Percentiles rank a stretch among this genome's conserved stretches.
Conservation (phyloP, 2,113 vertebrate species). For the Galeopterus variegatus region DNA sequence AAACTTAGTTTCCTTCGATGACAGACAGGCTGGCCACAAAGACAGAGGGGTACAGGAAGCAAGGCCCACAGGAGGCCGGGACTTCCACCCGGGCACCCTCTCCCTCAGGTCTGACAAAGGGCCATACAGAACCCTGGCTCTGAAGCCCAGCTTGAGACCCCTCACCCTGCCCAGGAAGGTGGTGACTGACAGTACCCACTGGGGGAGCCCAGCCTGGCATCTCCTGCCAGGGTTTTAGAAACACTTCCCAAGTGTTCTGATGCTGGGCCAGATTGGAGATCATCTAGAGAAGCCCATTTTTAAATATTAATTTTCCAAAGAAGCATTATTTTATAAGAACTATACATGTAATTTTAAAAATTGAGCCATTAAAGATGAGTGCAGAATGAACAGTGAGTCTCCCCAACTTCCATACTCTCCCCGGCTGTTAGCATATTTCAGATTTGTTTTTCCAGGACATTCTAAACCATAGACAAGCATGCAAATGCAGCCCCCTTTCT, state of each 20-base stretch:
- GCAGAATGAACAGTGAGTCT: background rate
- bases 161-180: background rate
- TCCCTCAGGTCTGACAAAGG: background rate
- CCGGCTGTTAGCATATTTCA: fast-evolving
- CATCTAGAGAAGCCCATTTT: conserved; percentile 12
- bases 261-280: conserved; percentile 40
- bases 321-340: background rate
- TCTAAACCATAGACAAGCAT: background rate
- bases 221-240: conserved; percentile 2
- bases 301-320: conserved; percentile 49
- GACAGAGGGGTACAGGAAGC: background rate
- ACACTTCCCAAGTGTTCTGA: background rate
- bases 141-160: background rate
- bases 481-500: background rate
- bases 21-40: background rate
- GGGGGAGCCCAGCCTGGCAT: background rate
- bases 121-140: fast-evolving
- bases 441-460: background rate
- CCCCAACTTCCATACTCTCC: background rate
- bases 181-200: background rate
- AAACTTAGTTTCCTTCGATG: background rate
- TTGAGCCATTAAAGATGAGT: background rate
- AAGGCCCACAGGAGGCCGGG: background rate
- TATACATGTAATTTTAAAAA: background rate
- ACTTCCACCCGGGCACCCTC: background rate